phyloP scores from a whole-genome alignment of 2,888 invertebrate species.

The Petrolisthes cinctipes region DNA sequence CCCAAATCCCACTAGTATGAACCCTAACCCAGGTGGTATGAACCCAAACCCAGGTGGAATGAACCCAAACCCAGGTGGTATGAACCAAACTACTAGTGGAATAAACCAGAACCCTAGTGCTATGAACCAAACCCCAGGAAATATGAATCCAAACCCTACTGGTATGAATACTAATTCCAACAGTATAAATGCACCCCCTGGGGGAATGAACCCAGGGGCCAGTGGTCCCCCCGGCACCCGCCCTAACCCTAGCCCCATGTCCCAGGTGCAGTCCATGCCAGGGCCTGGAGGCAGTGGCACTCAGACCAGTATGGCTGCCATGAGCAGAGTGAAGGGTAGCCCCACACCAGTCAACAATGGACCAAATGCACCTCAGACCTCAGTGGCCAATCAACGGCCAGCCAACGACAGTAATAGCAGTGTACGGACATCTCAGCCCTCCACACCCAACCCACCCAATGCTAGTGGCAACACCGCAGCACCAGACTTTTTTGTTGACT shows the following conservation, averaged over 20 bases:
- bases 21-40: constrained; percentile 46
- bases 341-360: constrained; percentile 48
- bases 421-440: constrained; percentile 62
- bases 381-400: constrained; percentile 51
- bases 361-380: constrained; percentile 52
- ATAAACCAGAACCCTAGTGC: constrained; percentile 43
- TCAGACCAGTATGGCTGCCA: constrained; percentile 43
- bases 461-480: constrained; percentile 30
- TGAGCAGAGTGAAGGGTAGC: constrained; percentile 48
- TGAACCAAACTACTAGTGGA: constrained; percentile 33
- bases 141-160: constrained; percentile 39
- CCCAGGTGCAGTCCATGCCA: constrained; percentile 47
- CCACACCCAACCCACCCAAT: constrained; percentile 61
- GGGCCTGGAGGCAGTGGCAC: constrained; percentile 38
- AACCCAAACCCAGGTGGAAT: constrained; percentile 40
- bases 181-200: constrained; percentile 28
- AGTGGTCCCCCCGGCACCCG: constrained; percentile 40
- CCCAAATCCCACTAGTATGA: constrained; percentile 42
- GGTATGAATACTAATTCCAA: constrained; percentile 16
- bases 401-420: constrained; percentile 53
- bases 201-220: constrained; percentile 27
- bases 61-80: constrained; percentile 42
- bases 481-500: constrained; percentile 29
- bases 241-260: constrained; percentile 51
- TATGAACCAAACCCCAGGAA: constrained; percentile 45